Evolutionary conservation across 2,113 vertebrate species (phyloP).

Genomic region (Apus apus): DNA sequence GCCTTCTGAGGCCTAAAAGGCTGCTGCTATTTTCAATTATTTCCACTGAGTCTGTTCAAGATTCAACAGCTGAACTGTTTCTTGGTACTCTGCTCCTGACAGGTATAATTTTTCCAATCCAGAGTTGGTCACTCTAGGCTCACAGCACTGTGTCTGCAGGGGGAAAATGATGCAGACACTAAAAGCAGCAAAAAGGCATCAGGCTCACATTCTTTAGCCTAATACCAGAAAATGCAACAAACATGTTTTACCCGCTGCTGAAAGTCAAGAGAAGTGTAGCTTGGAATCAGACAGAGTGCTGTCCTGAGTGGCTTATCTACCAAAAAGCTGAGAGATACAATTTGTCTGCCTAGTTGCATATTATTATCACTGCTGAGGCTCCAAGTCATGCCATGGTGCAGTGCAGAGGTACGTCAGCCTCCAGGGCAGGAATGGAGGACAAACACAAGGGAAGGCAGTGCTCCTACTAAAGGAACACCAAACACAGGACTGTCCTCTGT

Average conservation of each 20-base stretch:
- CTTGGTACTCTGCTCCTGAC: background rate
- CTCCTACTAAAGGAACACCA: background rate
- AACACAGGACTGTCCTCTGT: background rate
- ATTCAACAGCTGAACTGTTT: conserved; percentile 3
- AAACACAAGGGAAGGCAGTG: background rate
- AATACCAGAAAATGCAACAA: background rate
- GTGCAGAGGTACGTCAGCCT: background rate
- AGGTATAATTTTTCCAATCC: conserved; percentile 16
- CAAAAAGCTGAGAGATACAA: background rate
- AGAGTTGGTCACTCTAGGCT: background rate
- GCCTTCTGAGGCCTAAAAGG: background rate
- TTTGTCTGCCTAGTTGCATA: background rate
- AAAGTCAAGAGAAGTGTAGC: background rate
- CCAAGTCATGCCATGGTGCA: background rate
- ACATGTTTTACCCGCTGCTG: background rate
- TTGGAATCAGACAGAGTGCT: background rate
- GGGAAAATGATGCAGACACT: background rate
- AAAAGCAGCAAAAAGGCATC: background rate
- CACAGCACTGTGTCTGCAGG: background rate
- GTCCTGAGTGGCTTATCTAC: background rate
- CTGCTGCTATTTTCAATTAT: background rate
- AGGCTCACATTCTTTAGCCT: background rate
- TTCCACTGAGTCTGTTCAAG: background rate
- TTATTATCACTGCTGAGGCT: background rate
- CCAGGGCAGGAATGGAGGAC: background rate